phyloP scores from a whole-genome alignment of 2,888 invertebrate genomes.

The Chrysodeixis includens region DNA sequence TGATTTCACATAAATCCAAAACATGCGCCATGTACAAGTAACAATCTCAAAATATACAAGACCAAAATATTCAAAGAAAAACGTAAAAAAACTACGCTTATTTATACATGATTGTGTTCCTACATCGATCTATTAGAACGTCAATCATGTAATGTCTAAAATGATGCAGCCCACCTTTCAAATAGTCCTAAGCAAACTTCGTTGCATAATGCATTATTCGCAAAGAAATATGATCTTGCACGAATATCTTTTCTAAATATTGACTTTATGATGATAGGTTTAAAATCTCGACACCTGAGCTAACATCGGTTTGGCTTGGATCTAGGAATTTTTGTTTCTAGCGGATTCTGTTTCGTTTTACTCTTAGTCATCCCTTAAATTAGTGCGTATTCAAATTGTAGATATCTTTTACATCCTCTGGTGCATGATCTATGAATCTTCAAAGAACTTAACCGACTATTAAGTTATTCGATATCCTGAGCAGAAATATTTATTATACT shows the following conservation, averaged over 20 bases:
- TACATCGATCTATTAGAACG: conserved; percentile 19
- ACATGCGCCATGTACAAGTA: not conserved
- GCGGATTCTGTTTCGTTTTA: not conserved
- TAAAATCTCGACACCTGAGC: conserved; percentile 80
- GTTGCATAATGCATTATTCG: conserved; percentile 81
- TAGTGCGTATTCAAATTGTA: conserved; percentile 7
- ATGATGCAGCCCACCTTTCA: conserved; percentile 45
- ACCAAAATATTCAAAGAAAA: not conserved
- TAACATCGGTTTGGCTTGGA: conserved; percentile 66
- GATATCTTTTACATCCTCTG: conserved; percentile 24
- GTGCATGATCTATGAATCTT: conserved; percentile 61
- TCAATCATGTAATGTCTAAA: conserved; percentile 35
- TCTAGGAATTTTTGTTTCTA: not conserved
- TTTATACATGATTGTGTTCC: conserved; percentile 7
- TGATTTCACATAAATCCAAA: conserved; percentile 1
- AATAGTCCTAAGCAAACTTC: conserved; percentile 79
- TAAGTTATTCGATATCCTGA: conserved; percentile 42
- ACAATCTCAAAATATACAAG: not conserved
- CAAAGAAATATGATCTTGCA: conserved; percentile 82
- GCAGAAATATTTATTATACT: conserved; percentile 53
- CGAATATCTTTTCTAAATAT: conserved; percentile 76
- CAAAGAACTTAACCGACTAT: conserved; percentile 51
- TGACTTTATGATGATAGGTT: conserved; percentile 78
- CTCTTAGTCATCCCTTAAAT: not conserved
- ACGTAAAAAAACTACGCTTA: not conserved